Evolutionary conservation across 1,140 invertebrate species (phyloP).

Genomic region (Tribolium madens): DNA sequence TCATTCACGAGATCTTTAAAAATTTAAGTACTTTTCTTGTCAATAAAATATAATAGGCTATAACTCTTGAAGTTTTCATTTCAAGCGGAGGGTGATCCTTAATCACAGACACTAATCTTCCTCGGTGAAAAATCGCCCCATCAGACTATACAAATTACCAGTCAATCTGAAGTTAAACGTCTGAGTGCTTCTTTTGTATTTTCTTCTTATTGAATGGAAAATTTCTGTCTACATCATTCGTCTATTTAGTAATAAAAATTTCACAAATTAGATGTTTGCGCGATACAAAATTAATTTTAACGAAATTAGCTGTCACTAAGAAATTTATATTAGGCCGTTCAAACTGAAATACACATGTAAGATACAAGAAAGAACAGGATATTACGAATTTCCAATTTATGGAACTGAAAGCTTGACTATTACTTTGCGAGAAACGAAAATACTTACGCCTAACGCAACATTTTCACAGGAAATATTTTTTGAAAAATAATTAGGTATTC

Average conservation of each 20-base stretch:
- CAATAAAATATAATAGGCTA: slow-evolving; percentile 58
- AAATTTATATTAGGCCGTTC: slow-evolving; percentile 11
- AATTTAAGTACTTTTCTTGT: slow-evolving; percentile 50
- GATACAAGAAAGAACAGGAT: slow-evolving; percentile 29
- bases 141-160: slow-evolving; percentile 58
- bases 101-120: slow-evolving; percentile 57
- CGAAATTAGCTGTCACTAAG: slow-evolving; percentile 11
- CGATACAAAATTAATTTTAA: slow-evolving; percentile 22
- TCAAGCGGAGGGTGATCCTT: slow-evolving; percentile 50
- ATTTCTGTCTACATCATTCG: slow-evolving; percentile 23
- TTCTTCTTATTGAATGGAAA: slow-evolving; percentile 46
- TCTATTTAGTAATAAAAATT: slow-evolving; percentile 11
- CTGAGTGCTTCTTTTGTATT: slow-evolving; percentile 32
- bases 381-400: slow-evolving; percentile 35
- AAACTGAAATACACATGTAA: slow-evolving; percentile 31
- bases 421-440: background rate
- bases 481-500: background rate
- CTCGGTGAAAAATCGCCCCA: slow-evolving; percentile 54
- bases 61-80: slow-evolving; percentile 57
- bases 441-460: background rate
- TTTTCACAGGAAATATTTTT: background rate
- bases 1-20: background rate
- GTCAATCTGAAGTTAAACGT: slow-evolving; percentile 47
- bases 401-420: background rate
- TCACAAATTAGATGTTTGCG: slow-evolving; percentile 23